Conservation (phyloP, 2,888 invertebrate genomes). For the Folsomia manolachei region DNA sequence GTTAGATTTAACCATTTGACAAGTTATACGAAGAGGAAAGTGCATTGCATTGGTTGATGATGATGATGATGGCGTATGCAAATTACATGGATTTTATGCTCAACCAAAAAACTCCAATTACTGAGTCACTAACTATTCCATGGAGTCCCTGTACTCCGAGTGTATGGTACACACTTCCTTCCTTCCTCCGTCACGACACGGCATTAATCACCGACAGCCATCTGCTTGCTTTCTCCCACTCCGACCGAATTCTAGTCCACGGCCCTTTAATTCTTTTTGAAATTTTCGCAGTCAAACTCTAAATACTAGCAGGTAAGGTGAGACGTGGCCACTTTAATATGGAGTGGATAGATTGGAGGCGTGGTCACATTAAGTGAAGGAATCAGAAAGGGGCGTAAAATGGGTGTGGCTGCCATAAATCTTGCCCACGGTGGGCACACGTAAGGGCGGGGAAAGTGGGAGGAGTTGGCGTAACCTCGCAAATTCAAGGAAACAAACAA, state of each 20-base stretch:
- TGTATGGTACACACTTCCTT: too few species aligned
- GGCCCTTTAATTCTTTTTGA: too few species aligned
- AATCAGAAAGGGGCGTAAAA: not conserved
- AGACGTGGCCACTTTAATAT: not conserved
- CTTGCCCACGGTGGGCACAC: not conserved
- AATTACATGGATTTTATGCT: constrained; percentile 1
- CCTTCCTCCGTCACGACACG: not conserved
- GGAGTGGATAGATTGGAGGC: not conserved
- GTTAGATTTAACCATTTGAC: not conserved
- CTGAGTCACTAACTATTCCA: not conserved
- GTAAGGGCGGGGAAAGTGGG: not conserved
- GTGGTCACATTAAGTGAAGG: not conserved
- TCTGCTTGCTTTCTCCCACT: not conserved
- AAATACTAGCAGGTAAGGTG: too few species aligned
- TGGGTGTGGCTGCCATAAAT: not conserved
- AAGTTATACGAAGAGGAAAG: too few species aligned
- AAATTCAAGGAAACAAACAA: constrained; percentile 27
- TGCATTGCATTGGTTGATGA: not conserved
- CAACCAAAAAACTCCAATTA: constrained; percentile 2
- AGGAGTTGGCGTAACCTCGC: not conserved
- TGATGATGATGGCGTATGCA: constrained; percentile 8
- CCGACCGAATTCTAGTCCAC: not conserved
- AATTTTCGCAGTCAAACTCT: too few species aligned
- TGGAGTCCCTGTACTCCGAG: too few species aligned
- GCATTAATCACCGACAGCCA: not conserved